These are phyloP conservation scores for Leptinotarsa peninsularis DNA, from an alignment of 2,888 invertebrate species.

Conservation along the genomic window DNA sequence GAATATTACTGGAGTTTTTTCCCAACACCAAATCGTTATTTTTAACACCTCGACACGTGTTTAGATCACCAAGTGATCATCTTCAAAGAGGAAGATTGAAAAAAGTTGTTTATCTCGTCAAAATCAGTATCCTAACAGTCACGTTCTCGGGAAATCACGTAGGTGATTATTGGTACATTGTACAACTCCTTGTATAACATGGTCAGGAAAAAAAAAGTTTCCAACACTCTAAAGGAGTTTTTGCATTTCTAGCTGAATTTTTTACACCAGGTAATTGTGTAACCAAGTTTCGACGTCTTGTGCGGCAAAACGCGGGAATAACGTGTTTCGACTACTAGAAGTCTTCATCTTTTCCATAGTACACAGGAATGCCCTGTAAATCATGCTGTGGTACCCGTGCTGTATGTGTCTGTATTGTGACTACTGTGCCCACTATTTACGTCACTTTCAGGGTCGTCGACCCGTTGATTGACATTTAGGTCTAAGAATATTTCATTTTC, in stretches of 20 bases:
- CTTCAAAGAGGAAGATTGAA: too few relatives aligned
- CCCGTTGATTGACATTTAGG: too few relatives aligned
- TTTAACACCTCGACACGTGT: too few relatives aligned
- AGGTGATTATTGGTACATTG: neutral
- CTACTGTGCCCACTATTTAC: neutral
- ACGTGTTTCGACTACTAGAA: neutral
- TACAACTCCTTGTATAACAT: neutral
- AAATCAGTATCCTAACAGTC: neutral
- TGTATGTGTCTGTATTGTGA: neutral
- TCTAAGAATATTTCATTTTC: too few relatives aligned
- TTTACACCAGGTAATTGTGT: constrained; percentile 16
- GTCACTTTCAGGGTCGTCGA: neutral
- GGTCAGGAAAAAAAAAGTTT: constrained; percentile 10
- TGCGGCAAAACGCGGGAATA: neutral
- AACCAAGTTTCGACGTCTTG: neutral
- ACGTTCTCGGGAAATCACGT: neutral
- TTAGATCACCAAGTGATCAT: too few relatives aligned
- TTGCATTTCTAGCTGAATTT: neutral
- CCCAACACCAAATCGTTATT: too few relatives aligned
- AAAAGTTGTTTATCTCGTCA: constrained; percentile 47
- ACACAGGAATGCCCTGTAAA: neutral
- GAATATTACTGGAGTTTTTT: too few relatives aligned
- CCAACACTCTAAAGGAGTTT: neutral
- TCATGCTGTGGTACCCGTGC: neutral
- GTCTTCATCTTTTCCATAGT: neutral